Evolutionary conservation across 2,797 vertebrate species (phyloP).

Genomic region (Zalophus californianus): DNA sequence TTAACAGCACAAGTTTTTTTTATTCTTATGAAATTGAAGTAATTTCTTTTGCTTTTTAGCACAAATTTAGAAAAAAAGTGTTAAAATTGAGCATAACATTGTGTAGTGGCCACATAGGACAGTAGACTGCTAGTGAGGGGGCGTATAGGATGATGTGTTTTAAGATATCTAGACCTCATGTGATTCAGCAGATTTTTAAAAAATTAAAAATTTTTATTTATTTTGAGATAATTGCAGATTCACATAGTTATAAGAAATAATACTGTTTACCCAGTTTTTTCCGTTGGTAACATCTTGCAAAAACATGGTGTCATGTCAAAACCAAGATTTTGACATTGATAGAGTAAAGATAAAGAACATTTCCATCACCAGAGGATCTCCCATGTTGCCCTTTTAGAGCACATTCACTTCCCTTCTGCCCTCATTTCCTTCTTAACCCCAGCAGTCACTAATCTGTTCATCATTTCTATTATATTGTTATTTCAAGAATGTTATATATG

Average conservation of each 20-base stretch:
- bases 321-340: neutral
- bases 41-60: slow-evolving; percentile 14
- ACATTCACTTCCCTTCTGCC: neutral
- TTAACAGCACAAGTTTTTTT: neutral
- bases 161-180: neutral
- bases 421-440: neutral
- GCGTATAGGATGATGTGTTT: neutral
- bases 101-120: neutral
- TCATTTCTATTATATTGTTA: neutral
- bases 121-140: neutral
- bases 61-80: neutral
- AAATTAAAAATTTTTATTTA: neutral
- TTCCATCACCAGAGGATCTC: neutral
- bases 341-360: neutral
- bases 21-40: neutral
- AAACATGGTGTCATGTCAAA: neutral
- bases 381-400: neutral
- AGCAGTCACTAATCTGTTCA: neutral
- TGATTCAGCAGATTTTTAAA: neutral
- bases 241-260: neutral
- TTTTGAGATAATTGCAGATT: slow-evolving; percentile 18
- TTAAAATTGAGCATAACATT: slow-evolving; percentile 16
- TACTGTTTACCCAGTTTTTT: neutral
- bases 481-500: neutral
- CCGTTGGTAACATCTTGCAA: neutral